phyloP scores from a whole-genome alignment of 1,140 invertebrate species.

The Drosophila teissieri region DNA sequence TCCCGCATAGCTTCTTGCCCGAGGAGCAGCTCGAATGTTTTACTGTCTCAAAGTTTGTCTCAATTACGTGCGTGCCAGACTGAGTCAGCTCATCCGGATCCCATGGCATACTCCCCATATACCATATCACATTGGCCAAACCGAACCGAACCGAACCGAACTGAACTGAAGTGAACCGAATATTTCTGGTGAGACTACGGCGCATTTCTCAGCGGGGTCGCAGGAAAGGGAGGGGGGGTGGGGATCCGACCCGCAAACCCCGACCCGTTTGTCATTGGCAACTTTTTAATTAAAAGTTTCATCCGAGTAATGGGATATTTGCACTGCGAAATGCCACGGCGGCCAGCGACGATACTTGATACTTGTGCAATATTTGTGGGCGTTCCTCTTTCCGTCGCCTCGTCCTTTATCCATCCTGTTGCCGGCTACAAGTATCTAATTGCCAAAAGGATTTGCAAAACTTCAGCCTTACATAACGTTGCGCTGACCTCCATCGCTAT shows the following conservation, averaged over 20 bases:
- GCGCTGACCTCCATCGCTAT: conserved; percentile 48
- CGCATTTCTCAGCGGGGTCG: conserved; percentile 40
- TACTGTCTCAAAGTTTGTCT: conserved; percentile 81
- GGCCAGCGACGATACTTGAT: conserved; percentile 60
- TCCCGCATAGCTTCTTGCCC: background rate
- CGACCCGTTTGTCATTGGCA: conserved; percentile 75
- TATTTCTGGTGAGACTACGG: conserved; percentile 63
- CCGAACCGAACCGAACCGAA: conserved; percentile 42
- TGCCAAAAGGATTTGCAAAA: conserved; percentile 78
- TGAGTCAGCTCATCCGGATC: conserved; percentile 41
- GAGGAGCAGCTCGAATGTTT: conserved; percentile 68
- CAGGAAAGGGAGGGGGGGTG: background rate
- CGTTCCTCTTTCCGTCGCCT: conserved; percentile 19
- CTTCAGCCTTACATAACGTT: conserved; percentile 66
- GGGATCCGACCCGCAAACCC: conserved; percentile 11
- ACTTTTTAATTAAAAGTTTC: conserved; percentile 84
- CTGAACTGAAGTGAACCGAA: conserved; percentile 46
- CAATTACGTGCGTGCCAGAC: conserved; percentile 80
- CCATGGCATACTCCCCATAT: background rate
- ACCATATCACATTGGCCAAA: conserved; percentile 33
- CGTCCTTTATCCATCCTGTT: conserved; percentile 28
- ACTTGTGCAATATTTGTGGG: conserved; percentile 72
- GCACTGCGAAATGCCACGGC: conserved; percentile 73
- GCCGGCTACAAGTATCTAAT: conserved; percentile 74
- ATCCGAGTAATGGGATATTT: conserved; percentile 83